These are phyloP conservation scores for Drosophila quasianomalipes DNA, from an alignment of 2,888 invertebrate genomes.

Conservation along the genomic window DNA sequence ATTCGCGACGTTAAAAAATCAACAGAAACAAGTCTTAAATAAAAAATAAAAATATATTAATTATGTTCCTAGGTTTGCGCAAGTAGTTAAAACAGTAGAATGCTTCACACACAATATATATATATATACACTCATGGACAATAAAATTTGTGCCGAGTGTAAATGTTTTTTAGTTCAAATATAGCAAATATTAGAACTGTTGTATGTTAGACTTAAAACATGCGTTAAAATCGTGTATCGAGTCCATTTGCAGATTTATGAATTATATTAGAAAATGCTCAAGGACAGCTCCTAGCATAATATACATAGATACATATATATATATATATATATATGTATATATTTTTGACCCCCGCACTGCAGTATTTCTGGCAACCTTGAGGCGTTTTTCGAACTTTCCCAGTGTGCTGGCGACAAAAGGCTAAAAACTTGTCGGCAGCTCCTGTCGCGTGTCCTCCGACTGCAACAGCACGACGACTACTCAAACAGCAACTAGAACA, in stretches of 20 bases:
- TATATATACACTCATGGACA: not conserved
- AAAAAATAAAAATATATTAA: not conserved
- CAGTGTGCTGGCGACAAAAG: slow-evolving; percentile 40
- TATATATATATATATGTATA: not conserved
- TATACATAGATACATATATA: not conserved
- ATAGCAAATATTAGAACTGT: not conserved
- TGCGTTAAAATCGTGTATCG: not conserved
- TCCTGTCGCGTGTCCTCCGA: slow-evolving; percentile 81
- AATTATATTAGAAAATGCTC: not conserved
- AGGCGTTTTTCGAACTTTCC: slow-evolving; percentile 44
- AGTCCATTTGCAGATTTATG: not conserved
- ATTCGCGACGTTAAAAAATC: not conserved
- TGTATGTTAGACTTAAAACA: not conserved
- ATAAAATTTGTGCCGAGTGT: not conserved
- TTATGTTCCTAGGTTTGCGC: not conserved
- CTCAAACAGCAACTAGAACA: slow-evolving; percentile 64
- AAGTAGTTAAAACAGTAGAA: not conserved
- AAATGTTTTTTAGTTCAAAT: not conserved
- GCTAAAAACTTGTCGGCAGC: slow-evolving; percentile 73
- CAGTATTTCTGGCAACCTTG: slow-evolving; percentile 46
- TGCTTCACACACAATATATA: not conserved
- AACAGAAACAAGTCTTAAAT: not conserved
- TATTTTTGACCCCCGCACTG: slow-evolving; percentile 11
- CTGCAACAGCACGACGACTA: slow-evolving; percentile 76
- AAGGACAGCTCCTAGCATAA: slow-evolving; percentile 45